Base-by-base conservation (phyloP, 2,113 vertebrate genomes). In the Lagopus leucura region DNA sequence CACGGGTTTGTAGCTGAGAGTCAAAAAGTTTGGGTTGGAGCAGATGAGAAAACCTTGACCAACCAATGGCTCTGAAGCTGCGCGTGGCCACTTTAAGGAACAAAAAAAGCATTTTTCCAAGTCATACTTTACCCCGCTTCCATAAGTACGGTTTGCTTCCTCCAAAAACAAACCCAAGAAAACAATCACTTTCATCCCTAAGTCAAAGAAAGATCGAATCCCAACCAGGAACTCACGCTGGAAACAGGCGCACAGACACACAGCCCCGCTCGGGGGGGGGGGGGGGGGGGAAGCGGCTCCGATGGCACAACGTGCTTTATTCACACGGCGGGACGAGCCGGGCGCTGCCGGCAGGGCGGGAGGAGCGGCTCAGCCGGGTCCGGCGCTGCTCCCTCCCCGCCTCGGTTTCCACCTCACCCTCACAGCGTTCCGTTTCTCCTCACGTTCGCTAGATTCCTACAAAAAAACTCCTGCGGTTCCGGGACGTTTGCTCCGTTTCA, bases 201-300 rank as follows among this genome's bases (percentile, higher is more conserved):
- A 92, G 45, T 7, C 9, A 65, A 74, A 86, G 60, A 71, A 94
- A 96, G 75, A 93, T 86, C 89, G 82, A 89, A 94, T 93, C 89
- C 92, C 83, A 9, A 54, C 61, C 10, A 6, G 78, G 64, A 94
- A 91, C 87, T 93, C 86, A 42, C 7, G 45, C 91, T 92, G 8
- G 71, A 67, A 92, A 96, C 42, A 89, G 91, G 87, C 91, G 8
- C 50, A 27, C 50, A 70, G 78, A 63, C 15, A 24, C 72, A 63
- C 73, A 92, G 30, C 20, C 66, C 89, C 70, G 80, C 92, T 92
- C 30, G 63, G 89, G 58, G 36, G 48, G 38, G 14, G 42, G 48
- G 38, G 14, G 42, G 76, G 90, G 67, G 92, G 45, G 42, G 42
- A 43, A 43, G 42, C 5, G 71, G 65, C 52, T 32, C 64, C 74